Conservation (phyloP, 2,797 vertebrate species). For the Uromys caudimaculatus region DNA sequence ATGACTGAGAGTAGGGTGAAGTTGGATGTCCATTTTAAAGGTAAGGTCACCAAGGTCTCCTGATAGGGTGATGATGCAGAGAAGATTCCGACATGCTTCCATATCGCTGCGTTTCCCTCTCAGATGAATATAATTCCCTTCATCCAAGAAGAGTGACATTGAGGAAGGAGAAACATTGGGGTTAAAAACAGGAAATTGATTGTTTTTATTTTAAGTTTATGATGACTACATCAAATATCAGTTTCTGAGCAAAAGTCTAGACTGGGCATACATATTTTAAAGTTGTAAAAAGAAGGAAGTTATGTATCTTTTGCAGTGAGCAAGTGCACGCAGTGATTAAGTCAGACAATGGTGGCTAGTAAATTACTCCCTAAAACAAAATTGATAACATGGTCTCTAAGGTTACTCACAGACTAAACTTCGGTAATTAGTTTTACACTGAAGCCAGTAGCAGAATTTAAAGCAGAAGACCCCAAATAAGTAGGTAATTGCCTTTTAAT, state of each 20-base stretch:
- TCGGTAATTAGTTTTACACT: slow-evolving; percentile 55
- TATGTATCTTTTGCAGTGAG: not conserved
- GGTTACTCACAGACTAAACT: slow-evolving; percentile 19
- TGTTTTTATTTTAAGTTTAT: not conserved
- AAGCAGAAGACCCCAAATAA: not conserved
- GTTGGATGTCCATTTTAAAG: not conserved
- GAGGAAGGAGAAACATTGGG: not conserved
- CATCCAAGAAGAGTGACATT: not conserved
- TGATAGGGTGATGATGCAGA: not conserved
- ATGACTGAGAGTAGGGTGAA: not conserved
- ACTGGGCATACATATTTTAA: not conserved
- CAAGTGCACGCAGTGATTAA: not conserved
- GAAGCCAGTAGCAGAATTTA: slow-evolving; percentile 18
- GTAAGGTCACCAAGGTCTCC: not conserved
- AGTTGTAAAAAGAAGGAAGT: not conserved
- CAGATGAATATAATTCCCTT: not conserved
- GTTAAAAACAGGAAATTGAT: not conserved
- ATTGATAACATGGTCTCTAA: not conserved
- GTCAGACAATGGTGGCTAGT: not conserved
- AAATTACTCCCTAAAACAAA: slow-evolving; percentile 12
- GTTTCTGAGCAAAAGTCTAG: not conserved
- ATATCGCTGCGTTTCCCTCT: not conserved
- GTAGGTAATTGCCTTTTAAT: slow-evolving; percentile 65
- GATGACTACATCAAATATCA: not conserved
- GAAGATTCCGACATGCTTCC: not conserved